Evolutionary conservation across 2,888 invertebrate genomes (phyloP).

Genomic region (Aspidiotus rigidus): DNA sequence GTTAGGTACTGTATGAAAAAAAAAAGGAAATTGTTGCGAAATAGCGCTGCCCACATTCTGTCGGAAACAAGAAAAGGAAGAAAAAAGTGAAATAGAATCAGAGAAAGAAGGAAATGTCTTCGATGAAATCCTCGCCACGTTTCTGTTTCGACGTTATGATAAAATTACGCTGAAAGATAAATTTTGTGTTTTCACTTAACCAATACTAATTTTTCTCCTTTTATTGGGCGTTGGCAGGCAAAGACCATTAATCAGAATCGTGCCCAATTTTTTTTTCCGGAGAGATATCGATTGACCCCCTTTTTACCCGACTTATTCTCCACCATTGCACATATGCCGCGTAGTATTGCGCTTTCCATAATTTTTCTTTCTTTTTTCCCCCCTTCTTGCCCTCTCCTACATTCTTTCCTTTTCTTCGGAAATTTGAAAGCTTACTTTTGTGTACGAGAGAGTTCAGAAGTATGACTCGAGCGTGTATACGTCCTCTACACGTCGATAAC

Average conservation of each 20-base stretch:
- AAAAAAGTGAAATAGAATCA: background rate
- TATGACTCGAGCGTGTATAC: no score
- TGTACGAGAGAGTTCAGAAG: no score
- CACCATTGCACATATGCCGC: conserved; percentile 29
- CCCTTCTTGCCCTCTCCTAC: background rate
- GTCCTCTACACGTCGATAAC: no score
- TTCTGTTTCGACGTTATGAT: conserved; percentile 27
- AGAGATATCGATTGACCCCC: conserved; percentile 31
- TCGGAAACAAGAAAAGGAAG: no score
- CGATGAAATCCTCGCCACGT: conserved; percentile 12
- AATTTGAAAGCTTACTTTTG: no score
- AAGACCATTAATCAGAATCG: conserved; percentile 34
- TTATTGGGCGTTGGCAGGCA: conserved; percentile 33
- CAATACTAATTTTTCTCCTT: conserved; percentile 34
- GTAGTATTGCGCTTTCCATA: conserved; percentile 1
- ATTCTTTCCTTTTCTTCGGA: no score
- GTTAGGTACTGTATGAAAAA: no score
- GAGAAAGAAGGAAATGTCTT: background rate
- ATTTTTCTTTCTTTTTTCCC: conserved; percentile 10
- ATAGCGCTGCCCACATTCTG: no score
- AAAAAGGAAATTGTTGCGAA: no score
- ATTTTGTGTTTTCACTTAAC: conserved; percentile 32
- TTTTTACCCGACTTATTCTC: background rate
- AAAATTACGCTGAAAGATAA: conserved; percentile 28
- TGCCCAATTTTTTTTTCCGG: conserved; percentile 32